These are phyloP conservation scores for Xiphophorus birchmanni DNA, from an alignment of 2,797 vertebrate genomes.

Conservation along the genomic window DNA sequence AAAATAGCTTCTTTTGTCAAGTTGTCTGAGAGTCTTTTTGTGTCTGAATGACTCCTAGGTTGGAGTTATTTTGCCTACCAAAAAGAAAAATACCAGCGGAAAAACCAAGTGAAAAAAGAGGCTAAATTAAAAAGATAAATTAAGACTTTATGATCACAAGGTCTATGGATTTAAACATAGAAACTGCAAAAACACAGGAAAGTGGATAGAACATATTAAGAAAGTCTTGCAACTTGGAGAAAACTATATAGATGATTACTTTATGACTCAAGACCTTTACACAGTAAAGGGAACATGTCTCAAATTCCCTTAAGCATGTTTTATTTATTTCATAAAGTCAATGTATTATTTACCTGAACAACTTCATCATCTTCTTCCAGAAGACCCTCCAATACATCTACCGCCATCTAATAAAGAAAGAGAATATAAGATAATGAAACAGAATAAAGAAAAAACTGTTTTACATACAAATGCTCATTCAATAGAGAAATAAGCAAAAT, in stretches of 20 bases:
- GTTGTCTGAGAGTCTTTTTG: not conserved
- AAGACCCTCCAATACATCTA: slow-evolving; percentile 83
- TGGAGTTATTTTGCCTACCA: not conserved
- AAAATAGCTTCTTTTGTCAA: not conserved
- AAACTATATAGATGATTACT: not conserved
- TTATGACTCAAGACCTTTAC: not conserved
- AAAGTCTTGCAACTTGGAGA: not conserved
- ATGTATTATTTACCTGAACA: slow-evolving; percentile 79
- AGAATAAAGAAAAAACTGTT: not conserved
- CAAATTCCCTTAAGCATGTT: not conserved
- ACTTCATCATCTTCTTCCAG: slow-evolving; percentile 88
- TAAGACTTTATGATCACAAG: not conserved
- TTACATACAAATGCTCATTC: not conserved
- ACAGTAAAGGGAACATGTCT: not conserved
- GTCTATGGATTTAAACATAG: not conserved
- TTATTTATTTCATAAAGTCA: not conserved
- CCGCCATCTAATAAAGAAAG: slow-evolving; percentile 70
- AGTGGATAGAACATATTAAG: not conserved
- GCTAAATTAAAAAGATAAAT: not conserved
- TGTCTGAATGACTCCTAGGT: not conserved
- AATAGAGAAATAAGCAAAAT: not conserved
- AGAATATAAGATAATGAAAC: not conserved
- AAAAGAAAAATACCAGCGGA: not conserved
- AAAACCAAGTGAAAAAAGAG: not conserved
- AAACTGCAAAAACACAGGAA: not conserved